Percentiles rank a stretch among this genome's conserved stretches.
phyloP scores from a whole-genome alignment of 2,113 vertebrate genomes.

The Cheilinus undulatus region DNA sequence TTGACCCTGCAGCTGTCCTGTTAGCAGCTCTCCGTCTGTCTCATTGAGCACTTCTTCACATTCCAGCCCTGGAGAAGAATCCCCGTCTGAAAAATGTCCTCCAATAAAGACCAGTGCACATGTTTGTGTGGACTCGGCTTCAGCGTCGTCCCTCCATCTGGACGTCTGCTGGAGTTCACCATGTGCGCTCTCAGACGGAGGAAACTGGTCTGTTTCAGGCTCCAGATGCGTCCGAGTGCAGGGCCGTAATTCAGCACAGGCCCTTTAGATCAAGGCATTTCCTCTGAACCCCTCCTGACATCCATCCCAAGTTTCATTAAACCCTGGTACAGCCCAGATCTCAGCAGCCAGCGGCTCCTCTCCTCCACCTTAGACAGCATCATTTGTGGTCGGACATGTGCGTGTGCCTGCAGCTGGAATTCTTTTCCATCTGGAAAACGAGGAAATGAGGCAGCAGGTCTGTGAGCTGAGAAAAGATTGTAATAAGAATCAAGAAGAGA shows the following conservation, averaged over 20 bases:
- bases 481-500: not conserved
- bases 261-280: conserved; percentile 64
- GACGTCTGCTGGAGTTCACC: conserved; percentile 22
- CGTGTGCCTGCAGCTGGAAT: conserved; percentile 10
- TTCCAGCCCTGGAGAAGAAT: conserved; percentile 36
- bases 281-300: conserved; percentile 49
- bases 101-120: conserved; percentile 44
- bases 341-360: not conserved
- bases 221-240: conserved; percentile 61
- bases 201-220: conserved; percentile 25
- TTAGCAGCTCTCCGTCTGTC: conserved; percentile 18
- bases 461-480: conserved; percentile 18
- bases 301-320: conserved; percentile 53
- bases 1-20: conserved; percentile 51
- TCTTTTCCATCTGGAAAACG: conserved; percentile 28
- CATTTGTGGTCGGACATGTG: not conserved
- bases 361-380: not conserved
- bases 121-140: conserved; percentile 46
- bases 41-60: conserved; percentile 19
- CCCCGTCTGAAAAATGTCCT: conserved; percentile 35
- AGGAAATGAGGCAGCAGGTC: conserved; percentile 63
- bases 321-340: not conserved
- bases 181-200: not conserved
- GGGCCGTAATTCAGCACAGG: conserved; percentile 56
- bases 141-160: conserved; percentile 39